Base-by-base conservation (phyloP, 1,140 invertebrate species). In the Saccostrea glomerata region DNA sequence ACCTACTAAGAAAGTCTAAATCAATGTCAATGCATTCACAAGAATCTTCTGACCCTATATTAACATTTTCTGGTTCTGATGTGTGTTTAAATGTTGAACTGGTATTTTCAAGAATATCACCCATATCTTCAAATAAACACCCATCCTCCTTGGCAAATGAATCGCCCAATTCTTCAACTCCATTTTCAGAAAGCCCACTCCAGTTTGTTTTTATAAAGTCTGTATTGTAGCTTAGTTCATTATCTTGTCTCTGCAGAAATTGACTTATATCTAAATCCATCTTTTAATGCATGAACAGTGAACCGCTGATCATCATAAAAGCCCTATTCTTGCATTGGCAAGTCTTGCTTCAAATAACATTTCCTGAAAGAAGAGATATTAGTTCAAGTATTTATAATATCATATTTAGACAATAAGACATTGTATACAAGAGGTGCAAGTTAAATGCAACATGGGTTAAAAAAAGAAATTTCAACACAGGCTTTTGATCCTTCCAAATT, bases 21-120 rank as follows among this genome's bases (percentile, higher is more conserved):
- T 77, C 70, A 36, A 77, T 77, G 25, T 77, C 25, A 30, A 77
- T 77, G 15, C 30, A 25, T 77, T 77, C 70, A 77, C 70, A 36
- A 36, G 70, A 30, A 30, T 30, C 23, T 13, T 77, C 70, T 2
- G 25, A 25, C 2, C 25, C 70, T 15, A 36, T 17, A 77, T 77
- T 36, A 12, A 77, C 70, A 77, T 11, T 77, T 13, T 77, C 70
- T 30, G 70, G 30, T 36, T 25, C 58, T 2, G 25, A 30, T 9
- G 25, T 77, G 23, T 77, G 23, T 77, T 77, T 77, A 77, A 77
- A 77, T 30, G 70, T 36, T 77, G 70, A 15, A 36, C 13, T 25
- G 25, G 70, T 11, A 77, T 9, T 77, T 36, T 77, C 70, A 25
- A 77, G 25, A 36, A 77, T 77, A 36, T 77, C 70, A 30, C 30